phyloP scores from a whole-genome alignment of 2,888 invertebrate genomes.

The Hymenopus coronatus region DNA sequence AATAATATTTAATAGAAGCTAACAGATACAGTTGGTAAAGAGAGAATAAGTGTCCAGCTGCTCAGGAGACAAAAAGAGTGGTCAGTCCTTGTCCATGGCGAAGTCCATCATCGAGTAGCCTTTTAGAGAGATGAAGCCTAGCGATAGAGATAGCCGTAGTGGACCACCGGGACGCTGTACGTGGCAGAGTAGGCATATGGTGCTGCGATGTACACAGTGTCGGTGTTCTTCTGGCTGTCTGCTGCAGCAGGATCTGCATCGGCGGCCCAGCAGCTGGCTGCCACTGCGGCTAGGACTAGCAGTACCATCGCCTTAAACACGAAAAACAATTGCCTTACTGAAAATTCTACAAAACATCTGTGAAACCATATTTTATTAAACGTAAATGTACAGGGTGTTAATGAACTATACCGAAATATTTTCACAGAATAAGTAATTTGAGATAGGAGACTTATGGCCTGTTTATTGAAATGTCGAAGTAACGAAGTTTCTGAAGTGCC shows the following conservation, averaged over 20 bases:
- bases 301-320: not conserved
- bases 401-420: no score
- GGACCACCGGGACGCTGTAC: not conserved
- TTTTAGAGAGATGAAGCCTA: not conserved
- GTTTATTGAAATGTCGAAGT: no score
- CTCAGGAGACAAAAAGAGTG: not conserved
- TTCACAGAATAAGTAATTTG: no score
- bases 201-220: not conserved
- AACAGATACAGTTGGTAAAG: not conserved
- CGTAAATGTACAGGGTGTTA: no score
- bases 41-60: not conserved
- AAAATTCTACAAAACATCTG: no score
- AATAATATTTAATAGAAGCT: not conserved
- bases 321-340: not conserved
- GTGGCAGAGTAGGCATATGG: not conserved
- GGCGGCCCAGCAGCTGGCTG: not conserved
- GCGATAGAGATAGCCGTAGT: not conserved
- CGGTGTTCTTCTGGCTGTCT: not conserved
- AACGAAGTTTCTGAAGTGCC: no score
- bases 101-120: not conserved
- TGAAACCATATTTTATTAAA: no score
- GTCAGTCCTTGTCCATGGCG: not conserved
- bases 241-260: not conserved
- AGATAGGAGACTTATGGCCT: no score
- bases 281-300: not conserved